A percentile compares a stretch with the other conserved stretches of the same genome.
Conservation (phyloP, 2,113 vertebrate genomes). For the Trogon surrucura region DNA sequence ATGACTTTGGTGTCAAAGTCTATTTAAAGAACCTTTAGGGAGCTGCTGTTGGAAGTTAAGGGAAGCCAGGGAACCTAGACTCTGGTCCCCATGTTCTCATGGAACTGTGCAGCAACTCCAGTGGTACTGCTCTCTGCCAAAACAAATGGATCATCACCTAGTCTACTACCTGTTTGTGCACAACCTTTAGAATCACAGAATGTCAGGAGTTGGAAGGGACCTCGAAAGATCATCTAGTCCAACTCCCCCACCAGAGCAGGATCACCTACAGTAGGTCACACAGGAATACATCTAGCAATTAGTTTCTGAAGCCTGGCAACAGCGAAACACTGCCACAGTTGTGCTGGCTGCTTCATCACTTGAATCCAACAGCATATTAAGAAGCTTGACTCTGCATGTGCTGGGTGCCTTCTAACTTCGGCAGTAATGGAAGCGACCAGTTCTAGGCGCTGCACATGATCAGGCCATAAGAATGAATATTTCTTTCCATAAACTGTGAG, state of each 20-base stretch:
- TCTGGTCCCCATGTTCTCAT: background rate
- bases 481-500: conserved; percentile 65
- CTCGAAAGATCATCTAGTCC: no score
- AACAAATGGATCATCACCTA: background rate
- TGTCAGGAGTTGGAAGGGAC: no score
- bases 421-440: background rate
- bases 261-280: no score
- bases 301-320: conserved; percentile 10
- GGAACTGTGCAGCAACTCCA: background rate
- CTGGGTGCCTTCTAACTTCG: background rate
- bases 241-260: no score
- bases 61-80: background rate
- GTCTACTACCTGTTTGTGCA: background rate
- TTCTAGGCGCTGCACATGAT: conserved; percentile 18
- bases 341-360: background rate
- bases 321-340: background rate
- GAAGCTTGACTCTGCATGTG: background rate
- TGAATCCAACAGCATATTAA: background rate
- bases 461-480: conserved; percentile 19
- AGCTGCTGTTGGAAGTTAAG: background rate
- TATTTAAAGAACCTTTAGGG: background rate
- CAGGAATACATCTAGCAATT: background rate
- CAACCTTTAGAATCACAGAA: background rate
- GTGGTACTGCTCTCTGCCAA: background rate
- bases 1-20: background rate